phyloP scores from a whole-genome alignment of 1,140 invertebrate species.

The Halictus rubicundus region DNA sequence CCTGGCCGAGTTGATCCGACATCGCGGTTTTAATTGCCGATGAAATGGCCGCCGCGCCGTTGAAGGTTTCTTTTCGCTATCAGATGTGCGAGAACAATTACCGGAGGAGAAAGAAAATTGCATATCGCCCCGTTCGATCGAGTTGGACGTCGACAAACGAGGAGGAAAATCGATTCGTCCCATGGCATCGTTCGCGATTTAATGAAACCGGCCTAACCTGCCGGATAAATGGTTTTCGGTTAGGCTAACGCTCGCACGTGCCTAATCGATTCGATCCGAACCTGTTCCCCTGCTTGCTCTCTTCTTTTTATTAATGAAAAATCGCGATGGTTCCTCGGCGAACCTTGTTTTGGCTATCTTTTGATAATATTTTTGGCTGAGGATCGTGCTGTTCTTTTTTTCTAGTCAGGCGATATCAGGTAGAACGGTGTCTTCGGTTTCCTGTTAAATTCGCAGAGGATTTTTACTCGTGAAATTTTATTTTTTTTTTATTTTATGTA shows the following conservation, averaged over 20 bases:
- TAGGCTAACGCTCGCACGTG: not conserved
- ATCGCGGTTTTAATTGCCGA: not conserved
- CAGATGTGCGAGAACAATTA: not conserved
- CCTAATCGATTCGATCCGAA: not conserved
- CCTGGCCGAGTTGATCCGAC: not conserved
- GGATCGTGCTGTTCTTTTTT: no score
- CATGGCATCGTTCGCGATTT: not conserved
- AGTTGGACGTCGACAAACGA: not conserved
- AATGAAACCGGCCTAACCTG: constrained; percentile 7
- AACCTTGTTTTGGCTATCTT: no score
- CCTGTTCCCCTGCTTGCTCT: not conserved
- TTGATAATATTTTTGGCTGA: no score
- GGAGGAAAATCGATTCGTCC: not conserved
- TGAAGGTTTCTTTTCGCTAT: not conserved
- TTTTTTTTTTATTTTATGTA: no score
- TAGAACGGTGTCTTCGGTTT: no score
- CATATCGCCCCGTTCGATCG: not conserved
- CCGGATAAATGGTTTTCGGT: constrained; percentile 8
- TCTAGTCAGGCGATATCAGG: no score
- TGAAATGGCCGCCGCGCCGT: not conserved
- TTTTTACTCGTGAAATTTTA: no score
- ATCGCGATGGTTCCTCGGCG: not conserved
- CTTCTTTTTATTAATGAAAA: not conserved
- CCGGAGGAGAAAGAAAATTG: not conserved
- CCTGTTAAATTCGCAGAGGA: no score